Base-by-base conservation (phyloP, 2,888 invertebrate genomes). In the Deilephila porcellus region DNA sequence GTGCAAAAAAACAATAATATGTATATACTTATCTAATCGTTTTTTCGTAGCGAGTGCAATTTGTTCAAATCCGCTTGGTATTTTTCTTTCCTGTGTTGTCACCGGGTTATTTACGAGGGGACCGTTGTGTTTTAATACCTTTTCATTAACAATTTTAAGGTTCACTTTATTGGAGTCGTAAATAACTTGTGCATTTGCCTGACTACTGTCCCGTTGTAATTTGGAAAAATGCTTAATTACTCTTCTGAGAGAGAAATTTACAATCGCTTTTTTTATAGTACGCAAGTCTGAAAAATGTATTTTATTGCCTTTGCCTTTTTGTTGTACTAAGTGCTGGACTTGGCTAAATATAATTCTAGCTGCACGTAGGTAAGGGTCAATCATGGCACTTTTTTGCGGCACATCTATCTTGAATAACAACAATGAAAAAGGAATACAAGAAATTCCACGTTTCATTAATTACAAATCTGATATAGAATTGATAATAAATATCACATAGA, bases 81-180 rank as follows among this genome's bases (percentile, higher is more conserved):
- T 94, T 93, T 93, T 94, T 94, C 93, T 92, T 91, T 88, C 86
- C 86, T 83, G 85, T 84, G 85, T 79, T 93, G 94, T 94, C 94
- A 92, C 94, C 91, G 88, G 60, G 86, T 92, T 87, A 94, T 94
- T 94, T 94, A 94, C 90, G 92, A 92, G 90, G 90, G 92, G 84
- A 79, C 88, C 88, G 86, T 85, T 88, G 88, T 89, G 90, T 91
- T 93, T 94, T 94, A 94, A 94, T 94, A 91, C 93, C 93, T 91
- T 94, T 94, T 93, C 94, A 94, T 94, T 94, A 93, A 94, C 94
- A 94, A 94, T 94, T 94, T 94, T 94, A 94, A 94, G 94, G 94
- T 93, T 88, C 92, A 91, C 87, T 94, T 94, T 94, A 94, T 94
- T 93, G 93, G 89, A 89, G 90, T 89, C 93, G 92, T 94, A 94